A percentile compares a stretch with the other conserved stretches of the same genome.
These are phyloP conservation scores for Drymonia ruficornis DNA, from an alignment of 2,888 invertebrate genomes.

Conservation along the genomic window DNA sequence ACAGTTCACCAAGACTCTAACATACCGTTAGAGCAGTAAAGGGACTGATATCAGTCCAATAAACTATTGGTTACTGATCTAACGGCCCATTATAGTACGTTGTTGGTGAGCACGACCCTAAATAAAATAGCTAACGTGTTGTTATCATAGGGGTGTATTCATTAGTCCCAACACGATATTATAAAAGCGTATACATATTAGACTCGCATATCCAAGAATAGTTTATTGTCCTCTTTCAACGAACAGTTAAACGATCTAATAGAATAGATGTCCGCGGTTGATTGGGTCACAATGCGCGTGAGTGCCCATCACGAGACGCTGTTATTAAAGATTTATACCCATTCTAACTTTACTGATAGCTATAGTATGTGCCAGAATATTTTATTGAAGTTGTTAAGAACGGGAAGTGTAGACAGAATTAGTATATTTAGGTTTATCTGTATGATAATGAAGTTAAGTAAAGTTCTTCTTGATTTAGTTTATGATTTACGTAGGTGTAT, in stretches of 20 bases:
- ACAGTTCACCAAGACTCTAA: too few relatives aligned
- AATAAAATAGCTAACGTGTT: too few relatives aligned
- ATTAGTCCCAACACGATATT: not conserved
- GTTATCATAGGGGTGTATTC: not conserved
- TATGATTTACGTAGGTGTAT: too few relatives aligned
- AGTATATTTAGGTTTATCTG: too few relatives aligned
- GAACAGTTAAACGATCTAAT: conserved; percentile 75
- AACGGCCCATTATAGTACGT: too few relatives aligned
- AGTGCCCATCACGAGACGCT: conserved; percentile 41
- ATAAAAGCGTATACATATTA: conserved; percentile 14
- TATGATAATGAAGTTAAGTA: too few relatives aligned
- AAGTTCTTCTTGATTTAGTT: too few relatives aligned
- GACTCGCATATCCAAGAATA: conserved; percentile 20
- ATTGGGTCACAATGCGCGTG: conserved; percentile 77
- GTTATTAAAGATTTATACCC: conserved; percentile 5
- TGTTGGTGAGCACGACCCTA: too few relatives aligned
- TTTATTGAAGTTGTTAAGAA: not conserved
- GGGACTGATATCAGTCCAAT: too few relatives aligned
- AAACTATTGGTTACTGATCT: too few relatives aligned
- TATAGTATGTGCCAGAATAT: not conserved
- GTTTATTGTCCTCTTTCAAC: conserved; percentile 63
- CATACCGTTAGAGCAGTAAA: too few relatives aligned
- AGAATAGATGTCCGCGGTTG: conserved; percentile 62
- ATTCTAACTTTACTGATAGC: not conserved
- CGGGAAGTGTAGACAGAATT: not conserved